Evolutionary conservation across 2,797 vertebrate species (phyloP).

Genomic region (Microctenopoma steveboyesi): DNA sequence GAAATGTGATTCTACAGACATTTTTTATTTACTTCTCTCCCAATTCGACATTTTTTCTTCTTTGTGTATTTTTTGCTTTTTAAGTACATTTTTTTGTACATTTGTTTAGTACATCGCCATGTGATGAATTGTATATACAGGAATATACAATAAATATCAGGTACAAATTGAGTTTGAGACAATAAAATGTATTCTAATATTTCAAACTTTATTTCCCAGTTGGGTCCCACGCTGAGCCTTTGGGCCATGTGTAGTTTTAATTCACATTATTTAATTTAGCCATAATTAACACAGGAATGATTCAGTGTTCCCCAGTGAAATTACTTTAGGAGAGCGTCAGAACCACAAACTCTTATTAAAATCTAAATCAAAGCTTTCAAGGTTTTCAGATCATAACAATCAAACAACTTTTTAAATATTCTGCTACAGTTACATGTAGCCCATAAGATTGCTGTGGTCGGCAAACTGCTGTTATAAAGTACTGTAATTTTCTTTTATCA

Average conservation of each 20-base stretch:
- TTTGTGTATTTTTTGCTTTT: background rate
- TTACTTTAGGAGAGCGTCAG: slow-evolving; percentile 16
- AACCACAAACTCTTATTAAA: slow-evolving; percentile 14
- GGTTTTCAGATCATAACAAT: background rate
- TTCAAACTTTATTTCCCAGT: slow-evolving; percentile 23
- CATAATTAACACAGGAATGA: slow-evolving; percentile 36
- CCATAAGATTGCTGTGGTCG: too few relatives aligned
- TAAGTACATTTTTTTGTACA: too few relatives aligned
- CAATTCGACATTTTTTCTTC: background rate
- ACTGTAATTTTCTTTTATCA: too few relatives aligned
- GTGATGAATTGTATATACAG: background rate
- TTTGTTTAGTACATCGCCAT: background rate
- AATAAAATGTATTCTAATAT: slow-evolving; percentile 32
- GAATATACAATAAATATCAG: background rate
- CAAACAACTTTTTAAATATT: background rate
- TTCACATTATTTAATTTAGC: slow-evolving; percentile 32
- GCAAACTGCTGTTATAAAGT: too few relatives aligned
- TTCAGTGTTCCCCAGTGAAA: slow-evolving; percentile 34
- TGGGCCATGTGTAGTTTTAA: background rate
- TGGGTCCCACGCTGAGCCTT: slow-evolving; percentile 8
- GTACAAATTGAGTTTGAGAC: slow-evolving; percentile 14
- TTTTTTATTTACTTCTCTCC: background rate
- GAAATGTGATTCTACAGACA: background rate
- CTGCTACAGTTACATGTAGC: background rate
- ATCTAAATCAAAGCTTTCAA: slow-evolving; percentile 7